These are phyloP conservation scores for Indicator maculatus DNA, from an alignment of 2,113 vertebrate species.

Conservation along the genomic window DNA sequence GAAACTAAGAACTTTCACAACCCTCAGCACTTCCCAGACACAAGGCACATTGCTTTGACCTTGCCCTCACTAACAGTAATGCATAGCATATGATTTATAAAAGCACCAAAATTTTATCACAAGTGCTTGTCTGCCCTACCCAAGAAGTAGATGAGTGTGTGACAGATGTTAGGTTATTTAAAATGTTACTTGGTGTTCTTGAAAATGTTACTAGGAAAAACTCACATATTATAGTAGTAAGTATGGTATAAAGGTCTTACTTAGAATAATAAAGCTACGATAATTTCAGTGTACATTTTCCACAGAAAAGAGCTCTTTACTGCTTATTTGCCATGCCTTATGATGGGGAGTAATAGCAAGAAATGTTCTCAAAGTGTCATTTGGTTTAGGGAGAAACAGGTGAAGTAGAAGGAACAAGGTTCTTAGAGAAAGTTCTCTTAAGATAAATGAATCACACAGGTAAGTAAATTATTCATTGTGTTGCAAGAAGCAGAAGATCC, in stretches of 20 bases:
- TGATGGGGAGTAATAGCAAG: not conserved
- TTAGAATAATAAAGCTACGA: not conserved
- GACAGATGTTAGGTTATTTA: constrained; percentile 18
- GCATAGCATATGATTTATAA: not conserved
- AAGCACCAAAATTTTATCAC: not conserved
- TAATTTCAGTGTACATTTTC: not conserved
- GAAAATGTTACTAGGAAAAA: not conserved
- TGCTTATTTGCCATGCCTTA: not conserved
- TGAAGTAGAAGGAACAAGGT: not conserved
- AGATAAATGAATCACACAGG: not conserved
- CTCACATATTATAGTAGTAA: not conserved
- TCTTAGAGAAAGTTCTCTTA: not conserved
- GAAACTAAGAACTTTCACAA: not conserved
- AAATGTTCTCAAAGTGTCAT: not conserved
- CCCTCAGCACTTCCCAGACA: not conserved
- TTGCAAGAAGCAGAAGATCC: not conserved
- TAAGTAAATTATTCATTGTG: not conserved
- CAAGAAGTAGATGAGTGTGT: not conserved
- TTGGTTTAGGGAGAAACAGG: not conserved
- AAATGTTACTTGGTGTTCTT: not conserved
- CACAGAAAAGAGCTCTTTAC: not conserved
- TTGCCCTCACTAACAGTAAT: not conserved
- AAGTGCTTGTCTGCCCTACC: not conserved
- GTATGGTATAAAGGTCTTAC: not conserved
- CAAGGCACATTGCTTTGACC: not conserved